Base-by-base conservation (phyloP, 2,797 vertebrate species). In the Oreochromis grahami region DNA sequence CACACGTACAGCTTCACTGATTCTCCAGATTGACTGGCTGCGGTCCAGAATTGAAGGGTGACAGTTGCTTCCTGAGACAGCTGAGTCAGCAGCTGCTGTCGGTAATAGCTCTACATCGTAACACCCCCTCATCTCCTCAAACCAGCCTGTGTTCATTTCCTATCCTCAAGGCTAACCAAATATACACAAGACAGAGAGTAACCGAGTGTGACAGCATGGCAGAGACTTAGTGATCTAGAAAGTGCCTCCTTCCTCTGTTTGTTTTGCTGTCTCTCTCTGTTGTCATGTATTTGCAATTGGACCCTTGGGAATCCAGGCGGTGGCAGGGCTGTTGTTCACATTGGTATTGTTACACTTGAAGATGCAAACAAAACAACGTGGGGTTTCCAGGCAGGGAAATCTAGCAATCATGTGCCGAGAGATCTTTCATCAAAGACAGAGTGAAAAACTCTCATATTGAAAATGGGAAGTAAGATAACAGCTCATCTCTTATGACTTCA, bases 41-140 rank as follows among this genome's bases (percentile, higher is more conserved):
- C 43, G 4, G 32, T 70, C 83, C 87, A 83, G 70, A 86, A 56
- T 34, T 70, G 82, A 81, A 79, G 83, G 56, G 79, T 89, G 88
- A 91, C 90, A 88, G 91, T 91, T 90, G 86, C 84, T 86, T 93
- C 87, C 85, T 82, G 78, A 93, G 87, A 94, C 89, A 90, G 91
- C 92, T 94, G 95, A 96, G 88, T 96, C 94, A 96, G 93, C 94
- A 94, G 88, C 89, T 87, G 88, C 80, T 94, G 92, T 88, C 81
- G 50, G 91, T 93, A 93, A 94, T 83, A 88, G 82, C 85, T 60
- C 63, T 58, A 29, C 72, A 86, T 89, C 83, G 90, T 86, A 84
- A 87, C 92, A 11, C 89, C 85, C 84, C 82, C 81, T 53, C 89
- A 21, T 63, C 81, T 84, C 51, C 48, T 77, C 83, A 29, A 48